phyloP scores from a whole-genome alignment of 2,888 invertebrate genomes.

The Dryomyza anilis region DNA sequence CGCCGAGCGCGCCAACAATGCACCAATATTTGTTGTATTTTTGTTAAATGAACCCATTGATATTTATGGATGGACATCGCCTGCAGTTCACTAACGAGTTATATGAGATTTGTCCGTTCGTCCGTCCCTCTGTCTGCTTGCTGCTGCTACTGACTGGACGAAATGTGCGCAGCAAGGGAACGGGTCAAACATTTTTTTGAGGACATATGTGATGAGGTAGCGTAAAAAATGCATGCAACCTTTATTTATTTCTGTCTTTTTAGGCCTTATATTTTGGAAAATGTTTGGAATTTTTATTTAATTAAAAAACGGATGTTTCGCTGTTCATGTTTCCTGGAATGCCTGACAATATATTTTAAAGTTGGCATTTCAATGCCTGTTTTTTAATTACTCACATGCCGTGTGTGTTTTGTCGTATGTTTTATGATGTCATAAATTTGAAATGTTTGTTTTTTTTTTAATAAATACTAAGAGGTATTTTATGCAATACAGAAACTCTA shows the following conservation, averaged over 20 bases:
- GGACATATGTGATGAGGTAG: slow-evolving; percentile 3
- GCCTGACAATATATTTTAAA: background rate
- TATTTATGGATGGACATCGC: no score
- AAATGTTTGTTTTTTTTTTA: background rate
- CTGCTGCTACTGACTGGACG: background rate
- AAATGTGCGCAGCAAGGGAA: background rate
- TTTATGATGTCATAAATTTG: slow-evolving; percentile 18
- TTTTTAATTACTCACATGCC: background rate
- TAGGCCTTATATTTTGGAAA: background rate
- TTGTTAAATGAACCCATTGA: no score
- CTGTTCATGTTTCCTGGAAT: background rate
- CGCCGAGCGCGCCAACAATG: no score
- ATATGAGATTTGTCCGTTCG: background rate
- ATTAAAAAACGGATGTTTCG: background rate
- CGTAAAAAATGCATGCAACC: background rate
- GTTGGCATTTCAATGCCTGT: background rate
- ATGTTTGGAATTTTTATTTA: background rate
- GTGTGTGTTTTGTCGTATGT: background rate
- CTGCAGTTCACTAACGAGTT: no score
- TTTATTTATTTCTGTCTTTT: no score
- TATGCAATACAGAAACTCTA: no score
- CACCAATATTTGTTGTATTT: no score
- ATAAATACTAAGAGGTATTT: no score
- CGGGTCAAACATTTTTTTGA: slow-evolving; percentile 8
- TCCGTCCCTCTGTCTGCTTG: background rate